Evolutionary conservation across 2,888 invertebrate genomes (phyloP).

Genomic region (Agrilus cyanescens): DNA sequence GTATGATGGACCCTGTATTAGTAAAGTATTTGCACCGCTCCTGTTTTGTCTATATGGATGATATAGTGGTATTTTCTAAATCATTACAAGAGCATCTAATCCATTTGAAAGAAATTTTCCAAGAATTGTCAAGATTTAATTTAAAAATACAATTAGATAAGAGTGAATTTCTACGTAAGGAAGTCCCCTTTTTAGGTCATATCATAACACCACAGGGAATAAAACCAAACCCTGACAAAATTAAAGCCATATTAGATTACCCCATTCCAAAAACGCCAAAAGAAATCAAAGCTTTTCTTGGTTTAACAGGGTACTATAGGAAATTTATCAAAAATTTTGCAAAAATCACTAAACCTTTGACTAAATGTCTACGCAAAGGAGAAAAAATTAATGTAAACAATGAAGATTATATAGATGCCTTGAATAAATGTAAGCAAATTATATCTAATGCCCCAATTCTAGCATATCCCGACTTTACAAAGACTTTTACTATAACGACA

Average conservation of each 20-base stretch:
- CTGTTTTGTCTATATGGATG: slow-evolving; percentile 17
- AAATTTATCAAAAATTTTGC: too few relatives aligned
- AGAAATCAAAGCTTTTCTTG: too few relatives aligned
- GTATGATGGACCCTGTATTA: slow-evolving; percentile 18
- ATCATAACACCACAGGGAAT: slow-evolving; percentile 12
- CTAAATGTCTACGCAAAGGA: too few relatives aligned
- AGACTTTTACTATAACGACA: too few relatives aligned
- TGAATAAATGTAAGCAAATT: too few relatives aligned
- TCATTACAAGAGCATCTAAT: slow-evolving; percentile 12
- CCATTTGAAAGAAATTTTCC: slow-evolving; percentile 12
- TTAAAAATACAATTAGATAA: slow-evolving; percentile 13
- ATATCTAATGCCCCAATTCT: too few relatives aligned
- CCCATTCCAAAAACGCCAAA: too few relatives aligned
- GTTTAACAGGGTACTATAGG: too few relatives aligned
- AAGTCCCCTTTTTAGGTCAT: slow-evolving; percentile 5
- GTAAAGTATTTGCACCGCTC: slow-evolving; percentile 9
- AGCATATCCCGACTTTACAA: too few relatives aligned
- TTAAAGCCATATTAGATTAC: background rate
- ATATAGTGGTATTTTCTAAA: slow-evolving; percentile 14
- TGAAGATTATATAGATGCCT: too few relatives aligned
- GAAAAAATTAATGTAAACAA: too few relatives aligned
- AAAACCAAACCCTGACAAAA: slow-evolving; percentile 7
- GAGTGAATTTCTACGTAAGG: background rate
- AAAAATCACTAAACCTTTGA: too few relatives aligned
- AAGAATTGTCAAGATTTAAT: slow-evolving; percentile 9